Conservation (phyloP, 2,888 invertebrate species). For the Hoplodrina blanda region DNA sequence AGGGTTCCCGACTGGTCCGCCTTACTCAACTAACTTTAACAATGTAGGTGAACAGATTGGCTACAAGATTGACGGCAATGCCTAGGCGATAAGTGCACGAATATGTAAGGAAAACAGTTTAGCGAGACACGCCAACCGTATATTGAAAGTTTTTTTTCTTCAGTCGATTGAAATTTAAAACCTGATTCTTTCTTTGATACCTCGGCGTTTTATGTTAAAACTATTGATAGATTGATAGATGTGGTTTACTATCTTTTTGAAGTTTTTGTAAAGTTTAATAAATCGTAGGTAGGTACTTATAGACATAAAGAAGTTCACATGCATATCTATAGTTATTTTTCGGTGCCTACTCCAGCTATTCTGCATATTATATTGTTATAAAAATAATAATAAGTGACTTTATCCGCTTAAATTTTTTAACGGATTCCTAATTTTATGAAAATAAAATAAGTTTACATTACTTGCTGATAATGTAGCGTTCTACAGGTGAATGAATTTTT, state of each 20-base stretch:
- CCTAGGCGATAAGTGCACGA: constrained; percentile 76
- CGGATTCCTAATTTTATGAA: no score
- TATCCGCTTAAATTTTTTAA: no score
- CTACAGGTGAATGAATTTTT: no score
- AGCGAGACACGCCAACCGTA: constrained; percentile 81
- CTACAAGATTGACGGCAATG: constrained; percentile 74
- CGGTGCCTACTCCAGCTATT: no score
- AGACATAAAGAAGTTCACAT: background rate
- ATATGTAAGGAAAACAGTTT: constrained; percentile 80
- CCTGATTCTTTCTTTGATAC: constrained; percentile 31
- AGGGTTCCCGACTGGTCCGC: constrained; percentile 37
- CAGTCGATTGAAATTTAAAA: constrained; percentile 79
- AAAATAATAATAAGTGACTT: no score
- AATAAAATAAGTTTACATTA: no score
- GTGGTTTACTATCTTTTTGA: constrained; percentile 13
- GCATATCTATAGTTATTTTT: no score
- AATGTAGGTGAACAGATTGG: constrained; percentile 68
- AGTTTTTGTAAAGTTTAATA: constrained; percentile 12
- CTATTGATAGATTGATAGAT: constrained; percentile 4
- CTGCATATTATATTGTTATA: no score
- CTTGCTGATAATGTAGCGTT: no score
- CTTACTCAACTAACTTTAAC: constrained; percentile 65
- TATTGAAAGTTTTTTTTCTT: constrained; percentile 71
- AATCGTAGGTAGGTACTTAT: background rate
- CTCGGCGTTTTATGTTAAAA: constrained; percentile 28